Evolutionary conservation across 2,113 vertebrate genomes (phyloP).

Genomic region (Alectura lathami): DNA sequence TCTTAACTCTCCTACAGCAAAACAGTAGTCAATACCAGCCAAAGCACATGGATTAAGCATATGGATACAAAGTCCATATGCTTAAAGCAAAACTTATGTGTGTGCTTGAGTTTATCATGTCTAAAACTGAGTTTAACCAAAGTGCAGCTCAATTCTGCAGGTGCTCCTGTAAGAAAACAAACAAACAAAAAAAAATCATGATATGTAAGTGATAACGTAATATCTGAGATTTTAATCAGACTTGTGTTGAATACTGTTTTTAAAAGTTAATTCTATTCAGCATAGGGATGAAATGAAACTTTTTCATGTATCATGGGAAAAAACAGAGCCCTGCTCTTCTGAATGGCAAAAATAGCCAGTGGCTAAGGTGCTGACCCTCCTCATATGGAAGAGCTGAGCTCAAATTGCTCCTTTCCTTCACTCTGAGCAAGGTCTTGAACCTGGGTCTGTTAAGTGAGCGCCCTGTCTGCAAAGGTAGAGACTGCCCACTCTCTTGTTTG

Average conservation of each 20-base stretch:
- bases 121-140: background rate
- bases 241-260: background rate
- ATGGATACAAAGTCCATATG: background rate
- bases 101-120: background rate
- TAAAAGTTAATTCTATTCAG: background rate
- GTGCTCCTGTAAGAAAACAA: background rate
- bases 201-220: background rate
- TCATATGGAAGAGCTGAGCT: background rate
- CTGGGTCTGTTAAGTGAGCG: background rate
- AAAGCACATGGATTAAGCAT: too few relatives aligned
- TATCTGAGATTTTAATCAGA: background rate
- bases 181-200: background rate
- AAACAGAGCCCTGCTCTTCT: background rate
- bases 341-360: slow-evolving; percentile 9
- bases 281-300: background rate
- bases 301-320: background rate
- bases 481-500: background rate
- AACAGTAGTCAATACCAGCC: background rate
- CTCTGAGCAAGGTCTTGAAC: slow-evolving; percentile 39
- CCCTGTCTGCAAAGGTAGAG: background rate
- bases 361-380: slow-evolving; percentile 14
- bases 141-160: background rate
- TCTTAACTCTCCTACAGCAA: background rate
- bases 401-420: slow-evolving; percentile 30
- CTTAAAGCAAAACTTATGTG: background rate